These are phyloP conservation scores for Mesoclemmys tuberculata DNA, from an alignment of 2,113 vertebrate species.

Conservation along the genomic window DNA sequence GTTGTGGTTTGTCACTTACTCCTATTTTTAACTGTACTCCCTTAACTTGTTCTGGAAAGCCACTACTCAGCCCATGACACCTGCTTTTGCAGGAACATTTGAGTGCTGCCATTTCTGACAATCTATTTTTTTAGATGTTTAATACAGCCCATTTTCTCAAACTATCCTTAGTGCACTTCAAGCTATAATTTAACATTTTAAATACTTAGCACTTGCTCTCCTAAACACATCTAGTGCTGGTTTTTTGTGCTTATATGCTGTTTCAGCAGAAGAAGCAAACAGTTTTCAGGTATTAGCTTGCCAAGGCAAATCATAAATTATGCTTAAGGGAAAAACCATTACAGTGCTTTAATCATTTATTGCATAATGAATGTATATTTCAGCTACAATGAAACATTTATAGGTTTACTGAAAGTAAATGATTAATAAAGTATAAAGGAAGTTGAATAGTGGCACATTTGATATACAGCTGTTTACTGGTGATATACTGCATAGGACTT, in stretches of 20 bases:
- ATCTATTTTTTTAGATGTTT: neutral
- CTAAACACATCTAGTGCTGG: neutral
- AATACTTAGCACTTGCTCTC: neutral
- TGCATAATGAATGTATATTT: constrained; percentile 48
- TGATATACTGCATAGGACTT: neutral
- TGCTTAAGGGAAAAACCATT: constrained; percentile 34
- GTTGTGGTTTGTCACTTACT: neutral
- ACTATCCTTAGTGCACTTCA: neutral
- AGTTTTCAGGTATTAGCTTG: constrained; percentile 3
- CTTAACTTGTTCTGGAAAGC: neutral
- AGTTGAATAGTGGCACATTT: constrained; percentile 29
- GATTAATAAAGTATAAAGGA: constrained; percentile 53
- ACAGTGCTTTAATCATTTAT: constrained; percentile 51
- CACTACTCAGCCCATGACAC: neutral
- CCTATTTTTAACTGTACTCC: neutral
- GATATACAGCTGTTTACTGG: constrained; percentile 31
- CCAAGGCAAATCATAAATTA: constrained; percentile 46
- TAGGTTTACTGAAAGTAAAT: constrained; percentile 42
- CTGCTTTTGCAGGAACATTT: neutral
- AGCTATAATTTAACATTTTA: neutral
- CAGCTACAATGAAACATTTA: constrained; percentile 51
- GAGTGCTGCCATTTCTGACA: neutral
- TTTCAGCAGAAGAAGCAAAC: neutral
- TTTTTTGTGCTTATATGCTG: neutral
- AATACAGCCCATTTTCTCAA: neutral